Evolutionary conservation across 2,797 vertebrate species (phyloP).

Genomic region (Ptychadena robeensis): DNA sequence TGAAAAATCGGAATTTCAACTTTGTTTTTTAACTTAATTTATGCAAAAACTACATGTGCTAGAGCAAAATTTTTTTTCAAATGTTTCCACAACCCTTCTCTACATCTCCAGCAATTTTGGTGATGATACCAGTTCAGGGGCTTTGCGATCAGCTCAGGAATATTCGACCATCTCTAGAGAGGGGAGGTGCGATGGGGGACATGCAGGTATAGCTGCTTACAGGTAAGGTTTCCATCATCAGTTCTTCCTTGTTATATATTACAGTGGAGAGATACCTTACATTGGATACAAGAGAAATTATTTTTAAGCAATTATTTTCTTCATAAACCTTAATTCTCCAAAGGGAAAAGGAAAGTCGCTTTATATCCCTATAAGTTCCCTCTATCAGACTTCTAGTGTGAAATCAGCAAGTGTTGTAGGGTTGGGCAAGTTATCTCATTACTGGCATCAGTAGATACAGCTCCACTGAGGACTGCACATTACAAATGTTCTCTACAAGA

Average conservation of each 20-base stretch:
- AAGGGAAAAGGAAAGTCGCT: not conserved
- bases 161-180: too few relatives aligned
- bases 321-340: not conserved
- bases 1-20: too few relatives aligned
- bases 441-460: slow-evolving; percentile 40
- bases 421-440: slow-evolving; percentile 41
- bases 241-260: not conserved
- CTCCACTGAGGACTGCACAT: slow-evolving; percentile 28
- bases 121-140: too few relatives aligned
- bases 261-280: not conserved
- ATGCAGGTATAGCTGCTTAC: too few relatives aligned
- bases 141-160: too few relatives aligned
- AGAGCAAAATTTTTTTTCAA: too few relatives aligned
- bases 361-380: slow-evolving; percentile 9
- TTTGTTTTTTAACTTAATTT: too few relatives aligned
- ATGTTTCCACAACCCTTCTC: too few relatives aligned
- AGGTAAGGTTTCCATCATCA: too few relatives aligned
- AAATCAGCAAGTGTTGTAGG: slow-evolving; percentile 19
- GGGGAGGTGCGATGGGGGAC: too few relatives aligned
- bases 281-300: not conserved
- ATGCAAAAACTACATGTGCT: too few relatives aligned
- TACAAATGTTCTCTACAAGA: slow-evolving; percentile 26
- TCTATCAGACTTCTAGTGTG: not conserved
- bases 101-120: too few relatives aligned
- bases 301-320: not conserved